These are phyloP conservation scores for Haliclona indistincta DNA, from an alignment of 37 sponge, comb jelly and placozoan genomes.

Conservation along the genomic window DNA sequence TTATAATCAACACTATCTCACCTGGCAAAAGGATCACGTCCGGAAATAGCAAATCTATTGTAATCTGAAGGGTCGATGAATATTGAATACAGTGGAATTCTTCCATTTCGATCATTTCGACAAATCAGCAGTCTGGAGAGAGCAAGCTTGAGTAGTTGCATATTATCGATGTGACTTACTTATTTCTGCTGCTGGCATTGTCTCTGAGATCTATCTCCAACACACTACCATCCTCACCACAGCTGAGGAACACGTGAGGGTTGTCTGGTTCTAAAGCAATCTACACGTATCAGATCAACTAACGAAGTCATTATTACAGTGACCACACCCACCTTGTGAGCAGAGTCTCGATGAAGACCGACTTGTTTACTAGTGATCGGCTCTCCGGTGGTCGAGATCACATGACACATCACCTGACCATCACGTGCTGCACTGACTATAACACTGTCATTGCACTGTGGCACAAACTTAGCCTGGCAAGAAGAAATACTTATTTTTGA, in stretches of 20 bases:
- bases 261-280: constrained; percentile 71
- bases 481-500: too few species aligned
- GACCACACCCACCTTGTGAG: constrained; percentile 80
- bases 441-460: constrained; percentile 52
- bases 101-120: constrained; percentile 35
- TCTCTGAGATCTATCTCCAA: constrained; percentile 83
- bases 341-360: constrained; percentile 82
- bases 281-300: constrained; percentile 18
- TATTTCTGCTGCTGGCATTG: constrained; percentile 1
- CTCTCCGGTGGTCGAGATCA: constrained; percentile 53
- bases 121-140: constrained; percentile 54
- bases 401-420: constrained; percentile 70
- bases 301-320: neutral
- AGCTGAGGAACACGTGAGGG: constrained; percentile 81
- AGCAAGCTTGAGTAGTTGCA: neutral
- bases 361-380: constrained; percentile 59
- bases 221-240: constrained; percentile 89
- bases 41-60: constrained; percentile 82
- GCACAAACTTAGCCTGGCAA: constrained; percentile 88
- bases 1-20: neutral
- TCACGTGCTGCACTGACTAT: constrained; percentile 88
- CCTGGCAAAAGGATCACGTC: constrained; percentile 87
- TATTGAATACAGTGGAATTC: constrained; percentile 85
- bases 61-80: constrained; percentile 77
- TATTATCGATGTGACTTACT: neutral